Conservation (phyloP, 2,113 vertebrate species). For the Cettia cetti region DNA sequence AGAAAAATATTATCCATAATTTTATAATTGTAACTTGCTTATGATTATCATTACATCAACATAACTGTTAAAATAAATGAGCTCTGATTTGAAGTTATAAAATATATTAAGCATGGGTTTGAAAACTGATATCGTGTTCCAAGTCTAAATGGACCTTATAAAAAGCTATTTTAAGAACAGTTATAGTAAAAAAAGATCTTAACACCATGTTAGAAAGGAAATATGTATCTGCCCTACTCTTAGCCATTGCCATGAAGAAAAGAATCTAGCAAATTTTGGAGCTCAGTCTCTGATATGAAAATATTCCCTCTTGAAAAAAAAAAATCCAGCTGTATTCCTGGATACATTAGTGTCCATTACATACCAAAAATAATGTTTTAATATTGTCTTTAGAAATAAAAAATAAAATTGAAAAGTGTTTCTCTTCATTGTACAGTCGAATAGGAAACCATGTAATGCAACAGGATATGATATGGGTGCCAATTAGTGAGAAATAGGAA, state of each 20-base stretch:
- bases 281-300: neutral
- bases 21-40: neutral
- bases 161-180: neutral
- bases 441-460: neutral
- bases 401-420: neutral
- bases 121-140: neutral
- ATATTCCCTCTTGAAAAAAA: neutral
- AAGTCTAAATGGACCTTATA: neutral
- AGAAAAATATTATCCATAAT: rapidly evolving
- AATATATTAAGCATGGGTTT: neutral
- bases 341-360: neutral
- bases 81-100: neutral
- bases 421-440: neutral
- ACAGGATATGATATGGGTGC: neutral
- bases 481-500: constrained; percentile 29
- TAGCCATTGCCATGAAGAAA: neutral
- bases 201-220: neutral
- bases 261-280: neutral
- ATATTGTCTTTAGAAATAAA: neutral
- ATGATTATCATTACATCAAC: neutral
- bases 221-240: neutral
- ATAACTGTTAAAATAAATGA: neutral
- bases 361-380: neutral
- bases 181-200: neutral
- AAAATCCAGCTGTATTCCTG: neutral